Conservation (phyloP, 2,797 vertebrate species). For the Periparus ater region DNA sequence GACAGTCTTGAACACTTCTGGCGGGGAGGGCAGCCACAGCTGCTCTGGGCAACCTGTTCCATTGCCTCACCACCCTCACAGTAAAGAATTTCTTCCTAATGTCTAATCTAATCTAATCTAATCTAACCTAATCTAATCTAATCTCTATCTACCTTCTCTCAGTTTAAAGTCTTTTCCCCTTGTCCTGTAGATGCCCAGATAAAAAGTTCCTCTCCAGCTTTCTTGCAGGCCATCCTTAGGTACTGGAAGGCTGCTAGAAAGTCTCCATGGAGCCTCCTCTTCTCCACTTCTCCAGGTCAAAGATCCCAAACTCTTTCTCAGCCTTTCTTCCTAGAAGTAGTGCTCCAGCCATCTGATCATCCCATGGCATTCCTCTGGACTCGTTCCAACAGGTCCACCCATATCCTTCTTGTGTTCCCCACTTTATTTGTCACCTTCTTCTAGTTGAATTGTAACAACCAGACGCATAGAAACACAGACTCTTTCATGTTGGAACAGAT, state of each 20-base stretch:
- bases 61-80: neutral
- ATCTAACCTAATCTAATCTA: neutral
- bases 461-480: neutral
- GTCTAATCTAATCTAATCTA: neutral
- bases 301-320: neutral
- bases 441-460: neutral
- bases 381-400: neutral
- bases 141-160: neutral
- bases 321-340: neutral
- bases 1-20: neutral
- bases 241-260: neutral
- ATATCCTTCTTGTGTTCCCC: neutral
- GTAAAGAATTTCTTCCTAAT: neutral
- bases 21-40: neutral
- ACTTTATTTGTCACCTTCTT: neutral
- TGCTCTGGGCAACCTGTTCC: neutral
- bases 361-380: neutral
- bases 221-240: neutral
- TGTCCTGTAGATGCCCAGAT: neutral
- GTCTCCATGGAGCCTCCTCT: neutral
- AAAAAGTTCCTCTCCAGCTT: neutral
- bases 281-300: neutral
- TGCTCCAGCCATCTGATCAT: neutral
- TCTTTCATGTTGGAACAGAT: neutral
- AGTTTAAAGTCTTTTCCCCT: neutral